phyloP scores from a whole-genome alignment of 2,113 vertebrate genomes.

The Pseudonaja textilis region DNA sequence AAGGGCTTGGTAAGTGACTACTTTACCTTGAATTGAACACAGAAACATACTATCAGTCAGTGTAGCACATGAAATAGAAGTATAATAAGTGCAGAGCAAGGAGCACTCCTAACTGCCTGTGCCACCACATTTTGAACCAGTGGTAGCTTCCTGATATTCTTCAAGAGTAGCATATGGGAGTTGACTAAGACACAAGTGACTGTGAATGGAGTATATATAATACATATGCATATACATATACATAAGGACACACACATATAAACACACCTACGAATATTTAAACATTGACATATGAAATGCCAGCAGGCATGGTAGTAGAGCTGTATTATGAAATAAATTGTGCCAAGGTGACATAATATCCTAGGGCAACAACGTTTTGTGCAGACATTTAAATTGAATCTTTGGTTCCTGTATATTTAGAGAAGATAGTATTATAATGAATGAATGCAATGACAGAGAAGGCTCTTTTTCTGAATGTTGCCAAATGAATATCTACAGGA shows the following conservation, averaged over 20 bases:
- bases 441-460: not conserved
- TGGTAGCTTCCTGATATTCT: not conserved
- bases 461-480: not conserved
- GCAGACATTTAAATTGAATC: not conserved
- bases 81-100: not conserved
- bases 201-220: not conserved
- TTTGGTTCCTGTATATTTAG: not conserved
- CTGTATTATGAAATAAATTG: not conserved
- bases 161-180: not conserved
- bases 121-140: not conserved
- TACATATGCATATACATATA: too few relatives aligned
- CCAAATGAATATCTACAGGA: not conserved
- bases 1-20: not conserved
- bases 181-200: not conserved
- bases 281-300: not conserved
- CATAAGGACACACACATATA: too few relatives aligned
- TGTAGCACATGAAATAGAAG: not conserved
- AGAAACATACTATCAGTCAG: not conserved
- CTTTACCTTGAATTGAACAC: not conserved
- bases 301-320: not conserved
- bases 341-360: not conserved
- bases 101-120: not conserved
- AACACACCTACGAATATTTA: not conserved
- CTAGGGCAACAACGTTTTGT: not conserved
- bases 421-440: not conserved